Base-by-base conservation (phyloP, 2,888 invertebrate species). In the Orthosia incerta region DNA sequence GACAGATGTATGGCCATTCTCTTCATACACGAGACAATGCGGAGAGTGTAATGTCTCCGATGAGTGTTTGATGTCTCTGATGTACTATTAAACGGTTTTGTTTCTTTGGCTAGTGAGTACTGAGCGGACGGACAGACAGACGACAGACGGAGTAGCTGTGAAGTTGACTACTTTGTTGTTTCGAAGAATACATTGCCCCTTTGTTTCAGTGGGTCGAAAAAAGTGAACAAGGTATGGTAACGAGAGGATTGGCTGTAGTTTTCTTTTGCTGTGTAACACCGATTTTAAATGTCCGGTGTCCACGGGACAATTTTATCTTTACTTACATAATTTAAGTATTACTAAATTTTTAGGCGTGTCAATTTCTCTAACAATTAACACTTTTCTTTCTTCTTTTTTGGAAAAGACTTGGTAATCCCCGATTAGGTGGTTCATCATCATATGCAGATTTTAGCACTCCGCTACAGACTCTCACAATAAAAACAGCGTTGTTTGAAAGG, bases 11-110 rank as follows among this genome's bases (percentile, higher is more conserved):
- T 73, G n/a, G 53, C 60, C 56, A 20, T 65, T 75, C 71, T 56
- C 64, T 68, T 57, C 69, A 78, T 71, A 72, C 56, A 64, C 53
- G 50, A 65, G 71, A 78, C 74, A 79, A 76, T 72, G 70, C 73
- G 76, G 72, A 50, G 65, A 64, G 57, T 60, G 66, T 80, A 80
- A 87, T 80, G 81, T 55, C 26, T 45, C 61, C 80, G 86, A 83
- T 76, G 87, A 86, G 72, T 72, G 77, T 55, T 77, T 80, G 70
- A 85, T 82, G 80, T 70, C 39, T 18, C 67, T 85, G 82, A 85
- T 84, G 85, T 59, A 64, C 73, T 77, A 83, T 85, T 85, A 83
- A 45, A n/a, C 56, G 16, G 72, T 80, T 66, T 82, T 82, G 74
- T 80, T 85, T 51, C 63, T 86, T 62, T 74, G 46, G 12, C 26